Base-by-base conservation (phyloP, 2,797 vertebrate species). In the Pangasius larnaudii region DNA sequence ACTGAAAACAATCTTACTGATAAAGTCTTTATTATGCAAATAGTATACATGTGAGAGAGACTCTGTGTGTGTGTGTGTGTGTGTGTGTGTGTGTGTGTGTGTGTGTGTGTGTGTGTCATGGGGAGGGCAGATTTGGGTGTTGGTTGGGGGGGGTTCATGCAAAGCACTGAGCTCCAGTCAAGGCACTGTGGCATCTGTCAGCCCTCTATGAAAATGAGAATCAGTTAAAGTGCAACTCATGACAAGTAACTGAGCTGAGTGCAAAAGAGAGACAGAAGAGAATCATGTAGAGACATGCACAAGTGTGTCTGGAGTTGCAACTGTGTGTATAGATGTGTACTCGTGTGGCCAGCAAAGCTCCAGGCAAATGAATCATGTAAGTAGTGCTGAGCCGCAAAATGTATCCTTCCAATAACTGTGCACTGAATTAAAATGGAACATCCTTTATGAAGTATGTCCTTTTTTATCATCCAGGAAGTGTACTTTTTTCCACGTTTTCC, bases 191-290 rank as follows among this genome's bases (percentile, higher is more conserved):
- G 87, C 22, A 63, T 80, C 65, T 30, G 58, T 85, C 67, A n/a
- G 65, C 80, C 74, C 33, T 86, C 27, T 61, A 87, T 91, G 85
- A 83, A 91, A 91, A 89, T 63, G 42, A 77, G 30, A 58, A 85
- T 42, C 53, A 58, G 63, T 78, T 65, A 86, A 74, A 69, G 75
- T 69, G 36, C 27, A 71, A 83, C 79, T 81, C 58, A 27, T 33
- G 74, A 71, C 84, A 77, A 71, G 71, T 51, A 36, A 30, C 22
- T n/a, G 30, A 65, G 72, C 36, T 8, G 24, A 77, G 56, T 33
- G 19, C 16, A 42, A 36, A 81, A 42, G 16, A 24, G 16, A 19
- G 8, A 33, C 51, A 79, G 51, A 56, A 56, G 8, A 24, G 30
- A 58, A 13, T 80, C 77, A 22, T 58, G 77, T 80, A 58, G 51